phyloP scores from a whole-genome alignment of 2,888 invertebrate species.

The Spilosoma lubricipeda region DNA sequence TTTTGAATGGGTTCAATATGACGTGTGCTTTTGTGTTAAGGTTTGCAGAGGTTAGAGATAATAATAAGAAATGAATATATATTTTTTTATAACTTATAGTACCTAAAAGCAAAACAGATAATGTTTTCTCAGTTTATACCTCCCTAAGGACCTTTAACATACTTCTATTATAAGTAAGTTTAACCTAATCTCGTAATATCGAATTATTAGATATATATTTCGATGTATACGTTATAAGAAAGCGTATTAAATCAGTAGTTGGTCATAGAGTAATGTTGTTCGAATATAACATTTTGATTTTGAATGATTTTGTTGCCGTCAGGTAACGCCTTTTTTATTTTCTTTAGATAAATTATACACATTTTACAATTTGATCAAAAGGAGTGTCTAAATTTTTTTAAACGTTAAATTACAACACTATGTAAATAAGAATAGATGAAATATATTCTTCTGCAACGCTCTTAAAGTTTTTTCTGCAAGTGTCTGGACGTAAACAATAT shows the following conservation, averaged over 20 bases:
- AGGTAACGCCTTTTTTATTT: too few species aligned
- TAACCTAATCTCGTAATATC: not conserved
- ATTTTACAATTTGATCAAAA: not conserved
- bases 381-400: not conserved
- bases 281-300: not conserved
- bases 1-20: too few species aligned
- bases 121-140: not conserved
- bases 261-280: not conserved
- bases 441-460: not conserved
- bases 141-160: not conserved
- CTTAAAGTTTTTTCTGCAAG: not conserved
- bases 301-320: not conserved
- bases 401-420: not conserved
- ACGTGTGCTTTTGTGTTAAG: too few species aligned
- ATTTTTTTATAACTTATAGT: not conserved
- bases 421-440: not conserved
- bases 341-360: not conserved
- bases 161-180: not conserved
- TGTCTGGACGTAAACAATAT: not conserved
- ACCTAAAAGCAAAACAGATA: not conserved
- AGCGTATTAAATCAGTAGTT: not conserved
- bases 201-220: not conserved
- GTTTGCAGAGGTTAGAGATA: not conserved
- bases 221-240: too few species aligned
- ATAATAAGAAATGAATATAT: not conserved